Evolutionary conservation across 2,797 vertebrate species (phyloP).

Genomic region (Lates japonicus): DNA sequence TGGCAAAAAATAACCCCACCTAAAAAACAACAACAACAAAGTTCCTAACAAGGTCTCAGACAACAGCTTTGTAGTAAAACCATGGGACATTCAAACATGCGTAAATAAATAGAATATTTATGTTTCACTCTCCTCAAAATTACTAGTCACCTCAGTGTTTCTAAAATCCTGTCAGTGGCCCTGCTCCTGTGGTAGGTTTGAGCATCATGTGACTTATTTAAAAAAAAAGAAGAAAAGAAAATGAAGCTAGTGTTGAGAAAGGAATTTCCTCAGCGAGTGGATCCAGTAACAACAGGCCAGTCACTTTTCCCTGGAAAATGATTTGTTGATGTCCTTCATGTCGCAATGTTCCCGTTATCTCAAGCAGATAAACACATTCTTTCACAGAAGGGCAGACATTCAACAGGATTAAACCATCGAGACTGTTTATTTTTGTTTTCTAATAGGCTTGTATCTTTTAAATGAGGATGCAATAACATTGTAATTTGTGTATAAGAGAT

Average conservation of each 20-base stretch:
- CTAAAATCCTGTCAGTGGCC: background rate
- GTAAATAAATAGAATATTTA: background rate
- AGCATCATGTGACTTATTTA: constrained; percentile 11
- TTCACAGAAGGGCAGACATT: background rate
- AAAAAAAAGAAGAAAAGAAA: background rate
- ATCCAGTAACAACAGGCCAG: constrained; percentile 63
- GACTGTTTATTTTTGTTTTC: background rate
- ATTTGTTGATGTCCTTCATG: constrained; percentile 19
- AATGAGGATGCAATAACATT: background rate
- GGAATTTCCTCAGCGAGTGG: constrained; percentile 67
- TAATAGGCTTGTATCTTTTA: background rate
- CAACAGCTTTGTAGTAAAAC: background rate
- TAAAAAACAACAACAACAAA: background rate
- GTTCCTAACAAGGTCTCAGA: no score
- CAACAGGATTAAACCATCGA: background rate
- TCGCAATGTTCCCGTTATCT: constrained; percentile 5
- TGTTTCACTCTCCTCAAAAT: background rate
- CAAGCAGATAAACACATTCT: constrained; percentile 43
- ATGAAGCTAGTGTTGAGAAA: constrained; percentile 32
- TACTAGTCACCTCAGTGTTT: background rate
- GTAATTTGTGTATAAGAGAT: background rate
- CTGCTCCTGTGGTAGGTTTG: background rate
- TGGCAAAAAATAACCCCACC: background rate
- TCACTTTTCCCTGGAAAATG: constrained; percentile 52
- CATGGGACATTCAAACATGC: background rate